Evolutionary conservation across 2,797 vertebrate genomes (phyloP), one percentile per base, ranked within the genome.

Genomic region (Pipistrellus pygmaeus): DNA sequence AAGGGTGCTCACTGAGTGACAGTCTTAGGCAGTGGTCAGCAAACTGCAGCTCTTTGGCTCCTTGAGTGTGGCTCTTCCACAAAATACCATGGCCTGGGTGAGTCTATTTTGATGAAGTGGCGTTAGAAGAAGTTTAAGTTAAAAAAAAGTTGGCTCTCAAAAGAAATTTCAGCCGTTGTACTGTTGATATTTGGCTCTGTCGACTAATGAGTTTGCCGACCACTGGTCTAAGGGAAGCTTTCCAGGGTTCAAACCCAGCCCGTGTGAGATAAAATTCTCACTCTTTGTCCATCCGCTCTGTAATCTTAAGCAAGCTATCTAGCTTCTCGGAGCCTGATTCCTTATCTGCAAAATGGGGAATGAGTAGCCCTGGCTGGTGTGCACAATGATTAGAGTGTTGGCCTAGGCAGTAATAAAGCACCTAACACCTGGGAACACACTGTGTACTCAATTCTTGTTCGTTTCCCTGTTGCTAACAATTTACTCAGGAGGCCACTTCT

Each of bases 401-500:
- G 57, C 57, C 57, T 53, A 62, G 44, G 60, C 88, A 27, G 84
- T 75, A 55, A 75, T 60, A 44, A 53, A 75, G 21, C 41, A 35
- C 20, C 25, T 35, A 51, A n/a, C 20, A 73, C 64, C 35, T 77
- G 60, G 51, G 48, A 80, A 13, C 17, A 17, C 25, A 20, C 51
- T 62, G 8, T 21, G 23, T 57, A 17, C 32, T 82, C 51, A 35
- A 18, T 62, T 88, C 57, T 94, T 62, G 30, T 0, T 51, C 17
- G 4, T 66, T 62, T 85, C 46, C 68, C 27, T 55, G 21, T 46
- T 76, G 80, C 80, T 35, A 71, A 30, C 35, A 15, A 38, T 41
- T 46, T 83, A 80, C 38, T 18, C 62, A 25, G 64, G 72, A 95
- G 66, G 30, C 78, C 55, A 53, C 68, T 93, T 90, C 88, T 81